These are phyloP conservation scores for Heliconius hortense DNA, from an alignment of 2,888 invertebrate species.

Conservation along the genomic window DNA sequence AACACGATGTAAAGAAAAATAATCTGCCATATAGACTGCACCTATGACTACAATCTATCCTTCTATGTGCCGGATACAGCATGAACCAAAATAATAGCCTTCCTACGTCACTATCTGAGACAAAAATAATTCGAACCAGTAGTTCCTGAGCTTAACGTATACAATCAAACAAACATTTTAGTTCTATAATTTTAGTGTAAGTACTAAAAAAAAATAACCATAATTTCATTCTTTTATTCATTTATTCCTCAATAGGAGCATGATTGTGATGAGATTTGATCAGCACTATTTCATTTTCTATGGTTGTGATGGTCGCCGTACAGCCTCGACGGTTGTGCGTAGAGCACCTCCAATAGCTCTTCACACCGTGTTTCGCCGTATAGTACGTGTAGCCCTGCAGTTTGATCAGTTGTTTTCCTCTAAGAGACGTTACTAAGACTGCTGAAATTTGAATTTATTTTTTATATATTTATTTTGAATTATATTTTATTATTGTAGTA, in stretches of 20 bases:
- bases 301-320: slow-evolving; percentile 49
- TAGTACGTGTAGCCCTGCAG: slow-evolving; percentile 47
- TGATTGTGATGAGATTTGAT: slow-evolving; percentile 22
- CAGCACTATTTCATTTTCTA: slow-evolving; percentile 36
- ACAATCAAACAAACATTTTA: too few relatives aligned
- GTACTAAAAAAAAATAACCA: too few relatives aligned
- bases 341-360: slow-evolving; percentile 41
- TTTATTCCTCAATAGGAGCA: background rate
- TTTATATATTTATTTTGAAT: background rate
- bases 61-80: too few relatives aligned
- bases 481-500: background rate
- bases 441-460: slow-evolving; percentile 38
- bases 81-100: too few relatives aligned
- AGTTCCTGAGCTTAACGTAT: too few relatives aligned
- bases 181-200: too few relatives aligned
- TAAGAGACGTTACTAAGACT: slow-evolving; percentile 43
- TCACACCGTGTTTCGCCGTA: slow-evolving; percentile 26
- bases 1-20: too few relatives aligned
- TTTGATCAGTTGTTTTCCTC: slow-evolving; percentile 46
- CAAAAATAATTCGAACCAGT: too few relatives aligned
- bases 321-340: slow-evolving; percentile 49
- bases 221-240: too few relatives aligned
- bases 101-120: too few relatives aligned
- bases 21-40: too few relatives aligned
- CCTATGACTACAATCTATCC: too few relatives aligned